Conservation (phyloP, 2,888 invertebrate genomes). For the Cheilosia variabilis region DNA sequence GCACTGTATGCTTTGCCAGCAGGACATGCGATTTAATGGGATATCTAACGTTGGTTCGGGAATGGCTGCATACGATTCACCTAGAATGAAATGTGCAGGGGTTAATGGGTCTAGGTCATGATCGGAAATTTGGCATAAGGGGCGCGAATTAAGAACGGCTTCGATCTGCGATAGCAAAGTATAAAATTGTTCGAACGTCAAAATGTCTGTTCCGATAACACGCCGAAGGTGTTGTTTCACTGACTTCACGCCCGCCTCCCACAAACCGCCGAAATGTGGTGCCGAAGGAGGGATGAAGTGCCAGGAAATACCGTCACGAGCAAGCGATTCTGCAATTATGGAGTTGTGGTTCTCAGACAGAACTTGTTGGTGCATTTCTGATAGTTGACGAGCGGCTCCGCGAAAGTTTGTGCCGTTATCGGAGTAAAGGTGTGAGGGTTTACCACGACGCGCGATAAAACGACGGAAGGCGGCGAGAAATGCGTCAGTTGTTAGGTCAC, state of each 20-base stretch:
- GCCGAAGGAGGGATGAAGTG: constrained; percentile 17
- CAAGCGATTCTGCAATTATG: not conserved
- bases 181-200: not conserved
- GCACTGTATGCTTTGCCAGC: not conserved
- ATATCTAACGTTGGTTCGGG: not conserved
- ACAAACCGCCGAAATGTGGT: constrained; percentile 1
- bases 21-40: not conserved
- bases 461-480: constrained; percentile 6
- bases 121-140: not conserved
- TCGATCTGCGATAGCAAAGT: not conserved
- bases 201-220: not conserved
- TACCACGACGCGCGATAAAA: not conserved
- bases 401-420: constrained; percentile 4
- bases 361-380: constrained; percentile 5
- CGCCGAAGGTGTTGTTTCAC: not conserved
- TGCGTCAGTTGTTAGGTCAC: not conserved
- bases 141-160: not conserved
- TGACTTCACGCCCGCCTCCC: not conserved
- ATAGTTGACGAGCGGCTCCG: not conserved
- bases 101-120: not conserved
- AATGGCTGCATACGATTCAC: not conserved
- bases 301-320: constrained; percentile 5
- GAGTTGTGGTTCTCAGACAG: not conserved
- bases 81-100: too few species aligned
- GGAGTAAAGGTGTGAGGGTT: constrained; percentile 9